Base-by-base conservation (phyloP, 2,113 vertebrate species). In the Tachuris rubrigastra region DNA sequence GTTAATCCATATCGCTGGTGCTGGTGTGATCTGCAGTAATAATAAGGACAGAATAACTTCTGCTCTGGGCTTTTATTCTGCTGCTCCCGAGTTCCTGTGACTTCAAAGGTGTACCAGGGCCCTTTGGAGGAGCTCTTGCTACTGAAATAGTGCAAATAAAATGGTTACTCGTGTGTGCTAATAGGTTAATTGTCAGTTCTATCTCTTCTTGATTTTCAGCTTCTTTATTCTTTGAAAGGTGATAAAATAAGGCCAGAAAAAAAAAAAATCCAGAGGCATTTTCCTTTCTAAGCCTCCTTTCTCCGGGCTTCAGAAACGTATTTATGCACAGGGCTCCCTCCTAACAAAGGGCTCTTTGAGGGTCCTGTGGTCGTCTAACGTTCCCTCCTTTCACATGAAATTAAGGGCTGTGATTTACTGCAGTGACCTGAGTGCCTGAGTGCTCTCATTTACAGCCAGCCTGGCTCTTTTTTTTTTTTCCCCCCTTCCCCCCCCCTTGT, bases 301-400 rank as follows among this genome's bases (percentile, higher is more conserved):
- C 78, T 89, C 10, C 28, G 8, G 60, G 20, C 52, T 80, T 87
- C 74, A 82, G 84, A 77, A 80, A 69, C 3, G 23, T 84, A 79
- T 95, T 96, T 94, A 80, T 96, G 95, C 84, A 35, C 86, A 53
- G 82, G 69, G 78, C 71, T 85, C 75, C 46, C 47, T 55, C 55
- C 74, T 78, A 89, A 93, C 71, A 94, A 77, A 96, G 86, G 63
- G 7, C 35, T 80, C 90, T 95, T 96, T 87, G 95, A 95, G 90
- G 83, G 71, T 67, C 85, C 55, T 50, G 9, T 41, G 30, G 44
- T 78, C 73, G 33, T 83, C 53, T 39, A 69, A 79, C 90, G 73
- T 79, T 95, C 91, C 87, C 81, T 71, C 37, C 72, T 96, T 95
- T 96, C 94, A 90, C 50, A 71, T 77, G 89, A 83, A 86, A 19